These are phyloP conservation scores for Microcebus murinus DNA, from an alignment of 2,113 vertebrate genomes.

Conservation along the genomic window DNA sequence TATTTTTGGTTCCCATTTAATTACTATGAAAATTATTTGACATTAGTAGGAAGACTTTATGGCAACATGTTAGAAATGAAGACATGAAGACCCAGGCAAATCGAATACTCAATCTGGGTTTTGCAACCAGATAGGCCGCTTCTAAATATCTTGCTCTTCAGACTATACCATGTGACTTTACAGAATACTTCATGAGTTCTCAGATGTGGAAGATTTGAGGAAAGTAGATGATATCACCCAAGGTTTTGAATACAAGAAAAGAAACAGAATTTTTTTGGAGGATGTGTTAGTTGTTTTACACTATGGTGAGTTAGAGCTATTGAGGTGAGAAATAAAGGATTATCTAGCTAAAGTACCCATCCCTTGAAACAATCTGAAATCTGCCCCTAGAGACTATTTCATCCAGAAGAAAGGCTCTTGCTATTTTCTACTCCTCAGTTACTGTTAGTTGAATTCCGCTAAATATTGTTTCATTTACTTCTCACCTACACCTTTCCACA, in stretches of 20 bases:
- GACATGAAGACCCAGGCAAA: not conserved
- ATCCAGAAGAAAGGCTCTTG: not conserved
- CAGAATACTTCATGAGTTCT: not conserved
- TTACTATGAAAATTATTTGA: not conserved
- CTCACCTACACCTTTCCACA: not conserved
- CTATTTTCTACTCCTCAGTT: not conserved
- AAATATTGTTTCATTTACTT: not conserved
- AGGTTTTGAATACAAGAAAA: not conserved
- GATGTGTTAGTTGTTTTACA: not conserved
- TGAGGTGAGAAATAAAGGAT: not conserved
- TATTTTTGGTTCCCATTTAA: not conserved
- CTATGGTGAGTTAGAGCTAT: not conserved
- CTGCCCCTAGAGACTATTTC: not conserved
- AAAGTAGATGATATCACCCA: not conserved
- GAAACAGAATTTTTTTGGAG: not conserved
- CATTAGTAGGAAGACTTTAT: not conserved
- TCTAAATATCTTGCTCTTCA: not conserved
- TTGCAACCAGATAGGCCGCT: not conserved
- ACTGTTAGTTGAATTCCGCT: not conserved
- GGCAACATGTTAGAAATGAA: not conserved
- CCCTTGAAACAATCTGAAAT: not conserved
- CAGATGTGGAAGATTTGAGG: not conserved
- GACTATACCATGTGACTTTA: not conserved
- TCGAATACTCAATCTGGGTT: not conserved
- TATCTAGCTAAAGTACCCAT: not conserved